Evolutionary conservation across 2,113 vertebrate species (phyloP), one percentile per base, ranked within the genome.

Genomic region (Sebastes fasciatus): DNA sequence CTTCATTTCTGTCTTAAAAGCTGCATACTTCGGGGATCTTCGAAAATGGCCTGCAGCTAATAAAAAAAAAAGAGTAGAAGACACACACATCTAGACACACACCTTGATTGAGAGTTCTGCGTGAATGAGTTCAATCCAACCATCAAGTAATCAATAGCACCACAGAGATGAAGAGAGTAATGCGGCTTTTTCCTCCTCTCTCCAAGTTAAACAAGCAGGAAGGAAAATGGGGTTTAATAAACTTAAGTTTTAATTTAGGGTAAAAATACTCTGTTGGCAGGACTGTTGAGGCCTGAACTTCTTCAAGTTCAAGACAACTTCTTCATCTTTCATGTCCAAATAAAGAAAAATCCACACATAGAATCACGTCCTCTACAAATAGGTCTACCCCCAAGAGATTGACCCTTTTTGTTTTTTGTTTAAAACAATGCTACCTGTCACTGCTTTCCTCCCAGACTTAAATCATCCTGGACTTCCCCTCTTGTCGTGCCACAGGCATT

Each of bases 71-170:
- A 16, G 42, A 54, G 34, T 1, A 49, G 26, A 62, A 16, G 6
- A 61, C 16, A 66, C 48, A 45, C 11, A 69, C 43, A 21, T 52
- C 17, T 57, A n/a, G 46, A 64, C 34, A 45, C 19, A 65, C 57
- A 57, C 74, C 54, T 75, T 64, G 19, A 71, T 42, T 10, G 9
- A 6, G 12, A 71, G 87, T 73, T 88, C 62, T 77, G 82, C 88
- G 83, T 66, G 66, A 80, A 42, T 89, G 75, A 82, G n/a, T 77
- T 79, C 76, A 60, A 85, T 82, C 86, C 88, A 89, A 90, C 81
- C 86, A 88, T 89, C 82, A 87, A 90, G 84, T 86, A 68, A 88
- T 89, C 84, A 88, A 90, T 81, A 63, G 49, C 42, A 78, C 13
- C 3, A n/a, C 42, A 62, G 13, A n/a, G 34, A 74, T 19, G 51